These are phyloP conservation scores for Mormyrus proboscirostris DNA, from an alignment of 2,797 vertebrate species.

Conservation along the genomic window DNA sequence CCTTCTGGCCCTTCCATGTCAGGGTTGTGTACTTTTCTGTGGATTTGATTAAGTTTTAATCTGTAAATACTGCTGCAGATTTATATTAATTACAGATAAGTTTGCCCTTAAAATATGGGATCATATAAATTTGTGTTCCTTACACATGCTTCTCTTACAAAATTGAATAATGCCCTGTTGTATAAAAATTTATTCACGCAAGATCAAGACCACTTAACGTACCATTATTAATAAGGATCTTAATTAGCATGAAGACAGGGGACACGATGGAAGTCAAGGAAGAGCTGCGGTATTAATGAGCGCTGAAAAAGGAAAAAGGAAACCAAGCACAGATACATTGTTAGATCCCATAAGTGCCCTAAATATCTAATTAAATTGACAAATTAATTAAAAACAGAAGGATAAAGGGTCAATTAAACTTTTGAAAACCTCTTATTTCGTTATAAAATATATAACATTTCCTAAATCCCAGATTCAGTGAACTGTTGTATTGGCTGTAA, in stretches of 20 bases:
- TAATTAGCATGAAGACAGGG: conserved; percentile 9
- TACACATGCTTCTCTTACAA: not conserved
- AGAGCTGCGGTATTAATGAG: not conserved
- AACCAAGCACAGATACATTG: not conserved
- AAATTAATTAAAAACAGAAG: conserved; percentile 1
- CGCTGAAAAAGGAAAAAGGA: not conserved
- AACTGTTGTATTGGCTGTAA: conserved; percentile 4
- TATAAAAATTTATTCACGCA: not conserved
- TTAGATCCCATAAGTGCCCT: not conserved
- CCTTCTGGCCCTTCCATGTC: not conserved
- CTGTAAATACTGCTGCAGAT: not conserved
- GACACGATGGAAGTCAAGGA: not conserved
- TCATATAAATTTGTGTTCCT: not conserved
- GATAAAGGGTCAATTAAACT: not conserved
- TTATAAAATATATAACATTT: not conserved
- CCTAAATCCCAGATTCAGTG: conserved; percentile 1
- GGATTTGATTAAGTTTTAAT: conserved; percentile 7
- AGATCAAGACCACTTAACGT: not conserved
- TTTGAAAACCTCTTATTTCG: not conserved
- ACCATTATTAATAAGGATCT: conserved; percentile 13
- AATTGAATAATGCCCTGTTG: not conserved
- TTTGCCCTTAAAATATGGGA: conserved; percentile 10
- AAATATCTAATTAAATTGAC: conserved; percentile 3
- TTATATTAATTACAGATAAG: not conserved
- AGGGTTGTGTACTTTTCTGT: not conserved